Evolutionary conservation across 2,888 invertebrate genomes (phyloP).

Genomic region (Scaeva pyrastri): DNA sequence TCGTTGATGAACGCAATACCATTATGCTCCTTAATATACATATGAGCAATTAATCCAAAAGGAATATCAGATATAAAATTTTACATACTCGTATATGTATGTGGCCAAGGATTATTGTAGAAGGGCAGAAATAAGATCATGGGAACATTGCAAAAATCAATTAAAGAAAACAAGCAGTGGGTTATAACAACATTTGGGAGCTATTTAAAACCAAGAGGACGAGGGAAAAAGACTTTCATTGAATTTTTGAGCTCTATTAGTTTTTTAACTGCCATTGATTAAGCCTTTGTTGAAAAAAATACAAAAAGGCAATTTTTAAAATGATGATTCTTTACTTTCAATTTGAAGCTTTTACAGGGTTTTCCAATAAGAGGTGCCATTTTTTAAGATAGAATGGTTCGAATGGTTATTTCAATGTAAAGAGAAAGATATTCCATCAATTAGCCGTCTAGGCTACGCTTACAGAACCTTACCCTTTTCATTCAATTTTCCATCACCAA

Average conservation of each 20-base stretch:
- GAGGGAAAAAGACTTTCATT: background rate
- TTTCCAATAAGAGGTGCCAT: too few relatives aligned
- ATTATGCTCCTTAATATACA: background rate
- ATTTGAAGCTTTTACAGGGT: too few relatives aligned
- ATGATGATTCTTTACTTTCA: too few relatives aligned
- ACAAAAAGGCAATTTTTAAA: too few relatives aligned
- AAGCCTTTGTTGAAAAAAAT: background rate
- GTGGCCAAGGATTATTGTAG: conserved; percentile 25
- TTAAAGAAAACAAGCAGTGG: conserved; percentile 28
- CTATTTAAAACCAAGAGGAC: background rate
- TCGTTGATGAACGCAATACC: too few relatives aligned
- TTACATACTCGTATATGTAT: too few relatives aligned
- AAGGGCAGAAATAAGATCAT: background rate
- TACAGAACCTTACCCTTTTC: too few relatives aligned
- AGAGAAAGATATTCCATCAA: too few relatives aligned
- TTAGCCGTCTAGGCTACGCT: too few relatives aligned
- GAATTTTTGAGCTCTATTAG: conserved; percentile 8
- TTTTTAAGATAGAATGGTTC: too few relatives aligned
- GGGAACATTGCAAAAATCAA: conserved; percentile 17
- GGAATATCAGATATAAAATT: conserved; percentile 57
- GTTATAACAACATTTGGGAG: background rate
- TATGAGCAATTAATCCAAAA: conserved; percentile 64
- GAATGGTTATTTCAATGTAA: too few relatives aligned
- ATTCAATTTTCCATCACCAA: too few relatives aligned
- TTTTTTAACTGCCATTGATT: conserved; percentile 13